Conservation (phyloP, 37 sponge, comb jelly and placozoan species). For the Axinella damicornis region DNA sequence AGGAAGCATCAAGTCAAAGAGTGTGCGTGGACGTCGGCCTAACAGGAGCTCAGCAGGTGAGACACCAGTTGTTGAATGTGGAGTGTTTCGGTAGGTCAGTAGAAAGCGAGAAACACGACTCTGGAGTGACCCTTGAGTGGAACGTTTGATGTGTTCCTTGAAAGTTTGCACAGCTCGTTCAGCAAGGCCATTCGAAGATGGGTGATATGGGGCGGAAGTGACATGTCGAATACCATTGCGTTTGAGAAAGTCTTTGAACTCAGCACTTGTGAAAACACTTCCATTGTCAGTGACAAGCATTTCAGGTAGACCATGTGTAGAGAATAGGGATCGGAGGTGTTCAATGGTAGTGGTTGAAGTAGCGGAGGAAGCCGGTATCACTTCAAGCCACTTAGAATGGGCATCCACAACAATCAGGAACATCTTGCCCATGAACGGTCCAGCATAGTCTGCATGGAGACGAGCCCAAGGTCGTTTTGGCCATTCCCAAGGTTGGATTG, state of each 20-base stretch:
- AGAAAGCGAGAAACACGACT: constrained; percentile 1
- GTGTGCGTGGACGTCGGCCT: neutral
- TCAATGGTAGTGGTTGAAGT: constrained; percentile 24
- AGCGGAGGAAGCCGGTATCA: neutral
- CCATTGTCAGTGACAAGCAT: constrained; percentile 27
- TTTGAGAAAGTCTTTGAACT: constrained; percentile 23
- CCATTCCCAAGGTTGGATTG: constrained; percentile 50
- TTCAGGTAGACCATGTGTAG: constrained; percentile 54
- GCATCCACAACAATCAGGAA: constrained; percentile 48
- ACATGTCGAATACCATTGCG: constrained; percentile 42
- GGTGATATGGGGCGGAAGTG: constrained; percentile 43
- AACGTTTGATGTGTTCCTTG: constrained; percentile 1
- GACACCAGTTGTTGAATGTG: constrained; percentile 16
- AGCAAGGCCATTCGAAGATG: constrained; percentile 20
- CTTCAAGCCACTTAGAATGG: constrained; percentile 54
- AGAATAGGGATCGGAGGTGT: constrained; percentile 19
- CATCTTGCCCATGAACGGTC: constrained; percentile 41
- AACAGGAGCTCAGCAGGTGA: too few species aligned
- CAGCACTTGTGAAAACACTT: constrained; percentile 19
- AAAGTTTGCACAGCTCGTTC: constrained; percentile 63
- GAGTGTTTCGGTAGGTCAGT: neutral
- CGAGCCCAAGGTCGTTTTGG: constrained; percentile 38
- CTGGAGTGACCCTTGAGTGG: neutral
- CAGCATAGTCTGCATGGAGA: constrained; percentile 46
- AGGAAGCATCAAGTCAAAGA: neutral